Conservation (phyloP, 2,797 vertebrate genomes). For the Siniperca obscura region DNA sequence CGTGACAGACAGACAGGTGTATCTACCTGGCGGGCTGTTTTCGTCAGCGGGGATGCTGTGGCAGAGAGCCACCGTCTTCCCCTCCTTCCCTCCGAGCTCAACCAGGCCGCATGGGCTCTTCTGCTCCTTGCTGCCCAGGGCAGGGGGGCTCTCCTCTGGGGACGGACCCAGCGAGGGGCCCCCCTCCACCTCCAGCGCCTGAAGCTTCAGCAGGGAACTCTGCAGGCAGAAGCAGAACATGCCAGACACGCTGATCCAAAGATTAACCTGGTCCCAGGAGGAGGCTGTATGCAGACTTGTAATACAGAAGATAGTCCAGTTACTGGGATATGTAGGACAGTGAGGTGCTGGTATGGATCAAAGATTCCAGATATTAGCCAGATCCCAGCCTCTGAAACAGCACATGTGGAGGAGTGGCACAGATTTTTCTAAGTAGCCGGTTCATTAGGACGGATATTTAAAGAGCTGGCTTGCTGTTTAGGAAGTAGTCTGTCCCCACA, state of each 20-base stretch:
- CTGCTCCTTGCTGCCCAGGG: slow-evolving; percentile 84
- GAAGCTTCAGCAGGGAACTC: slow-evolving; percentile 94
- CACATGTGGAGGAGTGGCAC: slow-evolving; percentile 28
- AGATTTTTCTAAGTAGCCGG: background rate
- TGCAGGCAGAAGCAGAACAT: slow-evolving; percentile 99
- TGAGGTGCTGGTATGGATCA: background rate
- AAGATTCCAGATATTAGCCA: slow-evolving; percentile 48
- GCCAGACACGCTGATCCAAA: slow-evolving; percentile 58
- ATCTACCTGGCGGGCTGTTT: slow-evolving; percentile 84
- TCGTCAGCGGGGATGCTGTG: slow-evolving; percentile 70
- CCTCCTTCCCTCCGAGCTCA: slow-evolving; percentile 55
- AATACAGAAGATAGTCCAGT: background rate
- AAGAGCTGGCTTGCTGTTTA: background rate
- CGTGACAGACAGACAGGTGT: slow-evolving; percentile 20
- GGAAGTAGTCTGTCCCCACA: slow-evolving; percentile 21
- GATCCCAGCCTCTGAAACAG: slow-evolving; percentile 21
- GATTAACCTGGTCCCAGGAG: slow-evolving; percentile 45
- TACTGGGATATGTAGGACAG: background rate
- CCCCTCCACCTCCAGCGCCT: slow-evolving; percentile 90
- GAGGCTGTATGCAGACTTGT: background rate
- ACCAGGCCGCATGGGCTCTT: slow-evolving; percentile 64
- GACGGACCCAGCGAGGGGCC: slow-evolving; percentile 74
- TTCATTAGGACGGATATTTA: background rate
- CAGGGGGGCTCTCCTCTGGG: slow-evolving; percentile 77
- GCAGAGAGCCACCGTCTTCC: slow-evolving; percentile 57